Percentiles rank a stretch among this genome's conserved stretches.
Evolutionary conservation across 2,797 vertebrate genomes (phyloP).

Genomic region (Galago senegalensis): DNA sequence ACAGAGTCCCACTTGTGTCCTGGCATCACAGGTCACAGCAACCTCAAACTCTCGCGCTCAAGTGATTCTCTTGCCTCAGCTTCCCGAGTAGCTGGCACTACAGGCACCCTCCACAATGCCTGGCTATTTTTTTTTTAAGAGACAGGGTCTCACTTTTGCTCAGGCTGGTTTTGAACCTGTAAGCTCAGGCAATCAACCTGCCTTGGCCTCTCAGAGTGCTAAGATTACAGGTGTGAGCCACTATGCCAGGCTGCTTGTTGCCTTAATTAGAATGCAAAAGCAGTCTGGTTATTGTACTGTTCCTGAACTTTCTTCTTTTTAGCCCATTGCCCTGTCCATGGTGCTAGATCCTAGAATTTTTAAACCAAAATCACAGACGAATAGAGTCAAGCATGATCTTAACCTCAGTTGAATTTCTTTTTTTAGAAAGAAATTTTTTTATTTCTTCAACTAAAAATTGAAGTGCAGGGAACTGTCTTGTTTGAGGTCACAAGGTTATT

Average conservation of each 20-base stretch:
- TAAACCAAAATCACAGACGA: not conserved
- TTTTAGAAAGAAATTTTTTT: not conserved
- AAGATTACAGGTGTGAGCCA: too few species aligned
- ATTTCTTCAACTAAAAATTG: slow-evolving; percentile 22
- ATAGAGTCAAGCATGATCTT: not conserved
- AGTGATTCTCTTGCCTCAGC: too few species aligned
- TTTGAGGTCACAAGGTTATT: not conserved
- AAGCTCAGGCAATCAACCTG: too few species aligned
- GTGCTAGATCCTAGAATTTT: not conserved
- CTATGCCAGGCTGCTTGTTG: not conserved
- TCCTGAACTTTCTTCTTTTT: not conserved
- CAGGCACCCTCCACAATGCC: too few species aligned
- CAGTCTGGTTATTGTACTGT: not conserved
- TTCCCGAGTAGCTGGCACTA: too few species aligned
- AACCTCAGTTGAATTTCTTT: not conserved
- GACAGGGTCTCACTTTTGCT: too few species aligned
- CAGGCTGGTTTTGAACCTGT: too few species aligned
- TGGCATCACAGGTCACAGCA: too few species aligned
- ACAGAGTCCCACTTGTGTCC: too few species aligned
- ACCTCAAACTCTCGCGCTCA: too few species aligned
- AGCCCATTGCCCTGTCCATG: not conserved
- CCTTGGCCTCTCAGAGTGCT: too few species aligned
- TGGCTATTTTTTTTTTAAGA: too few species aligned
- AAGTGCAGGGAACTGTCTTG: not conserved
- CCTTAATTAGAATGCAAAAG: not conserved